Conservation (phyloP, 2,888 invertebrate genomes). For the Stenichneumon culpator region DNA sequence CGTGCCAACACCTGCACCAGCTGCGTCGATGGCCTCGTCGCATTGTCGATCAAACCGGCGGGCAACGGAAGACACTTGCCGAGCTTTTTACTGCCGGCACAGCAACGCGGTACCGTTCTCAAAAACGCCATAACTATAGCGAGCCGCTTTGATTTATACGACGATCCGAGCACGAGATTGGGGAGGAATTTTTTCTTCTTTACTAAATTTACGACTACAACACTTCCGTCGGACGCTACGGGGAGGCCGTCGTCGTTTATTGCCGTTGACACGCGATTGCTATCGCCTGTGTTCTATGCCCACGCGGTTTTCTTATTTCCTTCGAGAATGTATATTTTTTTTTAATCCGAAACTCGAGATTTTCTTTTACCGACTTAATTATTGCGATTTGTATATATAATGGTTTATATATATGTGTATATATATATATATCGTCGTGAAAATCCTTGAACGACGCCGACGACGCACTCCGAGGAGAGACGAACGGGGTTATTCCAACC, state of each 20-base stretch:
- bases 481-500: conserved; percentile 73
- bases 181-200: neutral
- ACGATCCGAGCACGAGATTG: conserved; percentile 5
- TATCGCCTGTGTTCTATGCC: neutral
- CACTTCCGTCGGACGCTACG: conserved; percentile 24
- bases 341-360: neutral
- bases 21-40: conserved; percentile 74
- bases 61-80: conserved; percentile 76
- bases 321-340: neutral
- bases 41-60: conserved; percentile 73
- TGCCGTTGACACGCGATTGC: conserved; percentile 11
- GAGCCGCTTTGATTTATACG: neutral
- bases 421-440: conserved; percentile 41
- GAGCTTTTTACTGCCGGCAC: conserved; percentile 80
- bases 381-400: conserved; percentile 2
- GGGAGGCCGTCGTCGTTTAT: conserved; percentile 16
- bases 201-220: neutral
- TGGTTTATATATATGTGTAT: neutral
- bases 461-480: conserved; percentile 62
- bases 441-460: conserved; percentile 50
- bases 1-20: conserved; percentile 78
- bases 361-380: neutral
- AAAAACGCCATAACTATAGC: conserved; percentile 81
- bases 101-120: conserved; percentile 81
- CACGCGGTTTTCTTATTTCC: conserved; percentile 15